Evolutionary conservation across 2,113 vertebrate species (phyloP).

Genomic region (Lepidothrix coronata): DNA sequence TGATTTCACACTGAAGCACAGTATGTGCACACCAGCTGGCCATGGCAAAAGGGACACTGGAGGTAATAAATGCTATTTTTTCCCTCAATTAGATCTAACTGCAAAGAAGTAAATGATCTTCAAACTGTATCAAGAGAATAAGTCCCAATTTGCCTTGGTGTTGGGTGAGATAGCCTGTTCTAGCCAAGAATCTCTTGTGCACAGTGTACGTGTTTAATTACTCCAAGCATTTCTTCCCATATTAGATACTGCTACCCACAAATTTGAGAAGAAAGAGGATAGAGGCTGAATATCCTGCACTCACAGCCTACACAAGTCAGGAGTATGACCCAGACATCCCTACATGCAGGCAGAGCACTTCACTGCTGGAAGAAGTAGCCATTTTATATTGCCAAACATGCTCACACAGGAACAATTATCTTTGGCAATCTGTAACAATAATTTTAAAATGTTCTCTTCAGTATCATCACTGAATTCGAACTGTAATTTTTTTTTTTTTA

Average conservation of each 20-base stretch:
- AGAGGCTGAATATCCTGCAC: background rate
- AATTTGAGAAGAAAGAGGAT: background rate
- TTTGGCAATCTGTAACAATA: background rate
- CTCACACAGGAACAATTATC: background rate
- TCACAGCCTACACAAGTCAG: accelerated
- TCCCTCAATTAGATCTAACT: background rate
- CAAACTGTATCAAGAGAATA: background rate
- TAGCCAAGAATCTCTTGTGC: background rate
- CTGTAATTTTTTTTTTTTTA: background rate
- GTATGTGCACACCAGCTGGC: background rate
- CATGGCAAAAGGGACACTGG: background rate
- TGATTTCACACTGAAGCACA: background rate
- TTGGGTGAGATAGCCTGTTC: background rate
- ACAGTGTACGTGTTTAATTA: background rate
- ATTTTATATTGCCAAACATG: background rate
- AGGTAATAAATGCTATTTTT: background rate
- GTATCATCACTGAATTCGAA: conserved; percentile 4
- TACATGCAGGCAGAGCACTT: background rate
- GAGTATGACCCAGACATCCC: background rate
- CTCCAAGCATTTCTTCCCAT: background rate
- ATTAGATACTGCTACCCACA: background rate
- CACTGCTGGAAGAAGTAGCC: background rate
- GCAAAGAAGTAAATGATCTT: background rate
- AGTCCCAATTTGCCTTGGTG: background rate
- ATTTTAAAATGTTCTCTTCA: conserved; percentile 25